Evolutionary conservation across 2,888 invertebrate genomes (phyloP), one percentile per base, ranked within the genome.

Genomic region (Drosophila tanythrix): DNA sequence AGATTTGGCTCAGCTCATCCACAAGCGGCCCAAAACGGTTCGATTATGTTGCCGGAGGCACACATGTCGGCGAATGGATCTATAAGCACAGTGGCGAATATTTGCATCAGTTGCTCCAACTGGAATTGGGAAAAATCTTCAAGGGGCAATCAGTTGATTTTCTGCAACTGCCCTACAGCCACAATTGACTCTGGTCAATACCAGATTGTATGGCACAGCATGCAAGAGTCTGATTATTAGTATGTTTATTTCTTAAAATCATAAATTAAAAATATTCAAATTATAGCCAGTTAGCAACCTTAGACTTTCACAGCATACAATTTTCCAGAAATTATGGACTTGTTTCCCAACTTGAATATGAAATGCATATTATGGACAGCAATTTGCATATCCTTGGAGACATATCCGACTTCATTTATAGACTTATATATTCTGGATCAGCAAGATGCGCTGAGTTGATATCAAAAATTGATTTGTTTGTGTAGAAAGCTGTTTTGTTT

Each of bases 1-100:
- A 99, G 94, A 98, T 99, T 83, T 99, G 99, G 99, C 94, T 99
- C 0, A 99, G 99, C 77, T 99, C 99, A 0, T 99, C 99, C 0
- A 94, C 94, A 2, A 98, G 98, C 48, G 98, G 98, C 1, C 98
- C 98, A 0, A 98, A 98, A 92, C 95, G 99, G 56, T 99, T 97
- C 90, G 98, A 99, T 92, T 96, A 96, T 90, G 92, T 96, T 1
- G 77, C 88, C 90, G 56, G 76, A 1, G 35, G 88, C 73, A 84
- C 93, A 7, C 18, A 6, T 29, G 92, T 94, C 21, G 95, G 96
- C 11, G 95, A 94, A 84, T 99, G 99, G 99, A 93, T 98, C 2
- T 99, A 99, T 91, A 97, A 96, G 91, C 98, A 98, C 83, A 97
- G 98, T 83, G 96, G 96, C 27, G 94, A 95, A 72, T 94, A 96